Evolutionary conservation across 2,113 vertebrate species (phyloP).

Genomic region (Morone saxatilis): DNA sequence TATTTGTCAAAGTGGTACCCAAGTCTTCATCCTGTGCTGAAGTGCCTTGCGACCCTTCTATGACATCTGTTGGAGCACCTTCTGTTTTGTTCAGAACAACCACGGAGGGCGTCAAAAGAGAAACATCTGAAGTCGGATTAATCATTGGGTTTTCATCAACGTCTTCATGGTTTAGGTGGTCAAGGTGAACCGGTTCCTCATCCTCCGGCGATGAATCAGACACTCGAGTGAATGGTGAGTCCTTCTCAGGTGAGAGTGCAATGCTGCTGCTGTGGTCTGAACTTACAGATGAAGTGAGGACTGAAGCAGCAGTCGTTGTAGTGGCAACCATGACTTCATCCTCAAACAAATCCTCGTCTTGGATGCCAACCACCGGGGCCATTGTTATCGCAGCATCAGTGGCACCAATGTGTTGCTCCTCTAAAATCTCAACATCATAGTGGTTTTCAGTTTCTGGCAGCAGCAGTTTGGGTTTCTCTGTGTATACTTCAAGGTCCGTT

Average conservation of each 20-base stretch:
- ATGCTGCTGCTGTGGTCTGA: slow-evolving; percentile 42
- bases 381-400: not conserved
- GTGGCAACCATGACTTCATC: slow-evolving; percentile 77
- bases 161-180: slow-evolving; percentile 34
- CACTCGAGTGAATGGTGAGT: slow-evolving; percentile 81
- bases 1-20: not conserved
- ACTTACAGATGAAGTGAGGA: slow-evolving; percentile 11
- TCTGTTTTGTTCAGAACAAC: slow-evolving; percentile 21
- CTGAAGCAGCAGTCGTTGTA: slow-evolving; percentile 5
- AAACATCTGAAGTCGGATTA: not conserved
- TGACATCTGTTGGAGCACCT: not conserved
- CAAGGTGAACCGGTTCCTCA: slow-evolving; percentile 47
- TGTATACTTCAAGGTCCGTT: not conserved
- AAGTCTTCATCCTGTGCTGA: not conserved
- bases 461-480: slow-evolving; percentile 22
- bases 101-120: not conserved
- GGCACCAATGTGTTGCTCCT: slow-evolving; percentile 55
- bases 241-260: slow-evolving; percentile 72
- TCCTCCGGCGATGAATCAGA: slow-evolving; percentile 69
- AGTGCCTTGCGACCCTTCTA: not conserved
- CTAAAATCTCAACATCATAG: slow-evolving; percentile 64
- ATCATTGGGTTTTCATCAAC: not conserved
- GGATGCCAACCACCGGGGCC: not conserved
- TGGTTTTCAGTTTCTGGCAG: slow-evolving; percentile 28
- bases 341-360: slow-evolving; percentile 60